A percentile compares a stretch with the other conserved stretches of the same genome.
These are phyloP conservation scores for Psix sp. DNA, from an alignment of 1,140 invertebrate species.

Conservation along the genomic window DNA sequence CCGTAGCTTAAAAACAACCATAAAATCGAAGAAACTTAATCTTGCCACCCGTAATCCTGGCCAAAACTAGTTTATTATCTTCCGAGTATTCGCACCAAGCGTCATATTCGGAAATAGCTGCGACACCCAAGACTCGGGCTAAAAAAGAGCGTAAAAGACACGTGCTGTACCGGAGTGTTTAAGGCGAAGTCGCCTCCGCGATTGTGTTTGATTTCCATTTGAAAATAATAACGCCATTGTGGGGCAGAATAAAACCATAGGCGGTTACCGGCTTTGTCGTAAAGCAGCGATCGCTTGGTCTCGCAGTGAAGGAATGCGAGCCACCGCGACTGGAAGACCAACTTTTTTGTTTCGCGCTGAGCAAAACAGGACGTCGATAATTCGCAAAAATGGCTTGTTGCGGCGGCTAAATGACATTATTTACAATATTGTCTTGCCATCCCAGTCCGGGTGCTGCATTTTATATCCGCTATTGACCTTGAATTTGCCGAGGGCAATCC, in stretches of 20 bases:
- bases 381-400: slow-evolving; percentile 48
- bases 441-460: slow-evolving; percentile 29
- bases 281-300: too few relatives aligned
- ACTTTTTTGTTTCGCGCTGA: slow-evolving; percentile 43
- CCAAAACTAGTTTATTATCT: slow-evolving; percentile 23
- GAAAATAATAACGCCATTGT: slow-evolving; percentile 39
- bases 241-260: slow-evolving; percentile 39
- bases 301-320: slow-evolving; percentile 42
- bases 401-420: slow-evolving; percentile 41
- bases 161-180: slow-evolving; percentile 4
- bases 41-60: not conserved
- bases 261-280: slow-evolving; percentile 27
- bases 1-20: not conserved
- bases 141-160: slow-evolving; percentile 5
- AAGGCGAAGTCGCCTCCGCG: not conserved
- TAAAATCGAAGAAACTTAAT: slow-evolving; percentile 1
- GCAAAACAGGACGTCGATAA: slow-evolving; percentile 48
- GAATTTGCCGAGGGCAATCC: slow-evolving; percentile 54
- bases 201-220: slow-evolving; percentile 18
- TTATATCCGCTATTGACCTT: slow-evolving; percentile 44
- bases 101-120: slow-evolving; percentile 37
- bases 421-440: slow-evolving; percentile 56
- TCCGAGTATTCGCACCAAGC: too few relatives aligned
- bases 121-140: not conserved
- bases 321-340: slow-evolving; percentile 34